Evolutionary conservation across 1,140 invertebrate genomes (phyloP), one percentile per base, ranked within the genome.

Genomic region (Phymastichus coffea): DNA sequence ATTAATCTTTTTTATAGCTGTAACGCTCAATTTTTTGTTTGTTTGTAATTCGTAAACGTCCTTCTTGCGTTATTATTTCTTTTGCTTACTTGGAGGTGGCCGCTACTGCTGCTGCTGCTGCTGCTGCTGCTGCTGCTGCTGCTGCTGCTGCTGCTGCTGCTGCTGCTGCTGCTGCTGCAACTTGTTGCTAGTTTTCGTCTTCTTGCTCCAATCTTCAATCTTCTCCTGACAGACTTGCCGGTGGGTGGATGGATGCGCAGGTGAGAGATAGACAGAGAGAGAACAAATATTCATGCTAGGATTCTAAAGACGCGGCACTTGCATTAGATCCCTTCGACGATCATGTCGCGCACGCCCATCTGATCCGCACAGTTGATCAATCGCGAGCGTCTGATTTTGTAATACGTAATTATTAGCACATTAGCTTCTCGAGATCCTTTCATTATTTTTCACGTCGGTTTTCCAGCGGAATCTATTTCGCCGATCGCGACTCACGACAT

Each of bases 351-450:
- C 14, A 25, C 35, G 15, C 15, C 10, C 25, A 30, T 28, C n/a
- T 28, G n/a, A 26, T 55, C 60, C 41, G 40, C 64, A 57, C 54
- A 33, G 37, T 57, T 54, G 38, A 22, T 40, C 37, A n/a, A 49
- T 15, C 49, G 23, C 55, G 53, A 65, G 63, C 38, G 65, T 68
- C 63, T 53, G 37, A 58, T 40, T 37, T 0, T 8, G 38, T n/a
- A n/a, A 53, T 57, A 51, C 73, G 70, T 73, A 75, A 72, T 76
- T 53, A 53, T 74, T 76, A 75, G 75, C 76, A 78, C 72, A 66
- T 66, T 70, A 69, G 3, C 20, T 14, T 44, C 33, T n/a, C 33
- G 19, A 52, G 49, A 52, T 53, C 51, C 38, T 28, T 30, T 44
- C n/a, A n/a, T n/a, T n/a, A n/a, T n/a, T n/a, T n/a, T n/a, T n/a